Evolutionary conservation across 1,140 invertebrate species (phyloP), one percentile per base, ranked within the genome.

Genomic region (Ips typographus): DNA sequence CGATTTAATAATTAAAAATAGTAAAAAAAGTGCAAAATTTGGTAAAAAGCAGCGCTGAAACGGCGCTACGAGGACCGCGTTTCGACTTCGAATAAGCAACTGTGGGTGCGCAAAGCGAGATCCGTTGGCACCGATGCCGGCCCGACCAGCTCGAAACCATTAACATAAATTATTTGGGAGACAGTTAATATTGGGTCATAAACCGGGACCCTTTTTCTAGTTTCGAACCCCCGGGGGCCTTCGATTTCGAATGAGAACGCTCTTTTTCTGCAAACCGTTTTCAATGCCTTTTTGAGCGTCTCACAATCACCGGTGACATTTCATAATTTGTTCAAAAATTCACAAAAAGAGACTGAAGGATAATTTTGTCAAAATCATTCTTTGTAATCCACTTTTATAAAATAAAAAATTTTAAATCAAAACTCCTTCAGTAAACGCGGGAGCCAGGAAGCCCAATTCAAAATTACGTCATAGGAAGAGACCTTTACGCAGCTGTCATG

Each of bases 151-250:
- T 59, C 74, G 71, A 74, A 72, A 73, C 78, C 80, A 81, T 81
- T 81, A 81, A 79, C 79, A 81, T 80, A 80, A 81, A 81, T 81
- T 81, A 80, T 81, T 78, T 77, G 77, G 74, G 79, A 80, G 80
- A 80, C 80, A 79, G 78, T 80, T 79, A 79, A 79, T 80, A 81
- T 78, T 79, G 78, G 77, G 78, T 79, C 78, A 78, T 81, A 80
- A 80, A 80, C 75, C 68, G 62, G 63, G 59, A 39, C 67, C 56
- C 57, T 67, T 59, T 69, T 68, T 60, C 40, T 42, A 37, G 40
- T 22, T 49, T 52, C 40, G 41, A 68, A 68, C 55, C 65, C 65
- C 65, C 6, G 65, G 65, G 42, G 55, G 39, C 51, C 43, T 44
- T 22, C 38, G n/a, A 36, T 43, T 61, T 61, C 42, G 36, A 61